Conservation (phyloP, 2,888 invertebrate genomes). For the Sepiola atlantica region DNA sequence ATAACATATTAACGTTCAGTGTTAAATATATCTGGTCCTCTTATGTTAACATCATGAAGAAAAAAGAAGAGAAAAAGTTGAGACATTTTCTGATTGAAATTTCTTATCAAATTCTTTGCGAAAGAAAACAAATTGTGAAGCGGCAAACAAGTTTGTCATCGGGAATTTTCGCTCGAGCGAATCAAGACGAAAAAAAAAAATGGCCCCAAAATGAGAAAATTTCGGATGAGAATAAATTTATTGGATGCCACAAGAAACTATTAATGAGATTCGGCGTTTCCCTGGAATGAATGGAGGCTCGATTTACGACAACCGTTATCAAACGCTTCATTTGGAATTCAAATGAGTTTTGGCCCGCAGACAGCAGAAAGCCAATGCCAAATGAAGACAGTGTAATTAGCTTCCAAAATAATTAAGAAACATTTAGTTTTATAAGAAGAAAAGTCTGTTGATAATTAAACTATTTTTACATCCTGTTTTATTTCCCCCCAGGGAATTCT, state of each 20-base stretch:
- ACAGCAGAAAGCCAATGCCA: background rate
- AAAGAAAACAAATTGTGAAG: background rate
- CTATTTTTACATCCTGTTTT: background rate
- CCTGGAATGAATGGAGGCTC: background rate
- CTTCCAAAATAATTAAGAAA: background rate
- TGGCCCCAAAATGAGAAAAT: background rate
- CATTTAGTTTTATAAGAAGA: background rate
- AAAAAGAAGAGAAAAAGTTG: no score
- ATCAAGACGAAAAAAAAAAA: background rate
- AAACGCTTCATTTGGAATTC: constrained; percentile 20
- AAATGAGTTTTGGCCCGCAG: background rate
- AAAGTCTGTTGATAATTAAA: background rate
- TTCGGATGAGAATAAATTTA: background rate
- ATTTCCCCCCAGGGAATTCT: background rate
- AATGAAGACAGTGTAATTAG: background rate
- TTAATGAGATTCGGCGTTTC: background rate
- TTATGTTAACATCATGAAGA: no score
- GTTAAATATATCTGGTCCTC: no score
- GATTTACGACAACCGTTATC: background rate
- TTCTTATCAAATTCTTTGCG: background rate
- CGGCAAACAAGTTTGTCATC: background rate
- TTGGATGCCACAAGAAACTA: background rate
- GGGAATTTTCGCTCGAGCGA: background rate
- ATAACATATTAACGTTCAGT: no score
- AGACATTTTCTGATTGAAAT: no score